Evolutionary conservation across 2,888 invertebrate species (phyloP), one percentile per base, ranked within the genome.

Genomic region (Leucophenga montana): DNA sequence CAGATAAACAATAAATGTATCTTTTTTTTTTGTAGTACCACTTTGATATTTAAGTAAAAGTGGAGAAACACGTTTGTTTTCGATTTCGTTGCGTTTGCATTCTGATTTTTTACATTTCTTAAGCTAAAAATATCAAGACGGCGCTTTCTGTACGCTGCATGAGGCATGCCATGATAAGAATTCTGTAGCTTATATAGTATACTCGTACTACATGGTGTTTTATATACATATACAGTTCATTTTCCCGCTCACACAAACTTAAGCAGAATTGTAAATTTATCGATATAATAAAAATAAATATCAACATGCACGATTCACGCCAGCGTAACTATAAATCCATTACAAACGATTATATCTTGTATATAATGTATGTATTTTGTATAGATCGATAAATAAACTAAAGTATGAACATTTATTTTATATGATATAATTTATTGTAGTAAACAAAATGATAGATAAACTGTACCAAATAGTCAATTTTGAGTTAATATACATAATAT

Each of bases 291-390:
- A 27, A 56, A 22, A 56, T 22, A 50, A 18, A 56, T 20, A 56
- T 9, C 22, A 56, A 20, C 62, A 64, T 64, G 62, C 62, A 64
- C 62, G 46, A 22, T 64, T 22, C 62, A 64, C n/a, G 59, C 33
- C 59, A 31, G 20, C 62, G 39, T 11, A 8, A 39, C 39, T 39
- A 39, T 39, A 39, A 39, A 39, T 39, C 39, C 39, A 39, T 39
- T 39, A 39, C 39, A 39, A 39, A 8, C 11, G 3, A 39, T 39
- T 39, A 33, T 39, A 39, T 39, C 39, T 39, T 39, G 8, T 39
- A 39, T 39, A 3, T 11, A 11, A 39, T 39, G 9, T 39, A 39
- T 11, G 9, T 39, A 5, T 11, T 5, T 8, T 39, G 39, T 39
- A 39, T 39, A 8, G 5, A 39, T 39, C 39, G 39, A 39, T 39